These are phyloP conservation scores for Setophaga kirtlandii DNA, from an alignment of 2,113 vertebrate species.

Conservation along the genomic window DNA sequence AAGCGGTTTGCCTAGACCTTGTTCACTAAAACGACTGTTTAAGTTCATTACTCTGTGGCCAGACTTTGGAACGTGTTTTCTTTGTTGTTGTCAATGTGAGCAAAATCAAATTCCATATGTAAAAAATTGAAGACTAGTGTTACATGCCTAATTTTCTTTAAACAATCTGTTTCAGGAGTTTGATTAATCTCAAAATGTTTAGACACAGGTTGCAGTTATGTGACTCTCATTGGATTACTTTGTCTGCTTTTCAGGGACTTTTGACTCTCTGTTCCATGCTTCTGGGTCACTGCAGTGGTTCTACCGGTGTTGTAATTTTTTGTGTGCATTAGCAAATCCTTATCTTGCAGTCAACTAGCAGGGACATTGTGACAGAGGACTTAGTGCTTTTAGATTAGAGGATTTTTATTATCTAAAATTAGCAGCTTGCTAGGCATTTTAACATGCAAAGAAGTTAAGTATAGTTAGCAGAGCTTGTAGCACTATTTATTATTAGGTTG, in stretches of 20 bases:
- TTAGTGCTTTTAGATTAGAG: constrained; percentile 29
- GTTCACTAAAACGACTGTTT: neutral
- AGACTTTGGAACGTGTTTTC: neutral
- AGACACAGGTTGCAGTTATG: neutral
- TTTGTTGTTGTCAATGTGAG: neutral
- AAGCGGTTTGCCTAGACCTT: constrained; percentile 31
- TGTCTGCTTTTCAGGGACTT: constrained; percentile 55
- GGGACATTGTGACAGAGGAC: constrained; percentile 48
- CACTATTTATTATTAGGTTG: neutral
- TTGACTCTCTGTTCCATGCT: neutral
- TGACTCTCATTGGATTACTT: neutral
- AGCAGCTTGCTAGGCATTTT: constrained; percentile 37
- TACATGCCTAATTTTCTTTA: neutral
- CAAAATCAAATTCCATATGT: neutral
- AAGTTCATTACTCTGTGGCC: neutral
- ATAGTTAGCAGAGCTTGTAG: neutral
- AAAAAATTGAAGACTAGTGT: neutral
- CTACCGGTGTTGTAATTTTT: constrained; percentile 49
- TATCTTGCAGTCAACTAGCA: constrained; percentile 20
- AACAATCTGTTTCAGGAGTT: neutral
- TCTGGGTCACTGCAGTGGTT: constrained; percentile 27
- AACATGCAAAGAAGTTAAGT: constrained; percentile 35
- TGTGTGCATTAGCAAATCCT: constrained; percentile 61
- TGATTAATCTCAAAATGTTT: neutral
- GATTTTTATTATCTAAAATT: constrained; percentile 55